phyloP scores from a whole-genome alignment of 2,888 invertebrate species.

The Diplazon laetatorius region DNA sequence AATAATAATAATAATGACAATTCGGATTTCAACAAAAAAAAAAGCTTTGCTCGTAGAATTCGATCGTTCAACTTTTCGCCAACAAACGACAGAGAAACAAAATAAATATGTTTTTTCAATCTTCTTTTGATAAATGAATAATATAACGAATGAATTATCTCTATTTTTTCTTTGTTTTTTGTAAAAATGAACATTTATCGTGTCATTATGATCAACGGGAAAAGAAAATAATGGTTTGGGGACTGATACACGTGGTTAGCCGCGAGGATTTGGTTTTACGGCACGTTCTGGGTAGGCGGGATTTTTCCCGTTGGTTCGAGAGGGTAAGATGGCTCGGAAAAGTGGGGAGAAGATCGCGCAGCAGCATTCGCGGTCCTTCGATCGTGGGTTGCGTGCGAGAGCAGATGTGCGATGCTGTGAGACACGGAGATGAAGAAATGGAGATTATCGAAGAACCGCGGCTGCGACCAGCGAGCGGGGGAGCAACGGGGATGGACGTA shows the following conservation, averaged over 20 bases:
- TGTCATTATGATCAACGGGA: too few species aligned
- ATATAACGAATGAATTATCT: too few species aligned
- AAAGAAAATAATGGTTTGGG: background rate
- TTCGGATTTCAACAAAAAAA: background rate
- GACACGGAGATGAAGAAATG: conserved; percentile 53
- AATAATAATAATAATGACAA: too few species aligned
- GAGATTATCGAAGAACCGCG: conserved; percentile 48
- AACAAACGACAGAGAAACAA: too few species aligned
- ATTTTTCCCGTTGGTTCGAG: background rate
- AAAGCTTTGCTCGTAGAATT: too few species aligned
- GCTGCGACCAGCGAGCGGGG: conserved; percentile 17
- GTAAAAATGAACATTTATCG: too few species aligned
- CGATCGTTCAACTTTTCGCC: too few species aligned
- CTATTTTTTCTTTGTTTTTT: too few species aligned
- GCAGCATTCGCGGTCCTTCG: conserved; percentile 31
- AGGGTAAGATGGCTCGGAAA: conserved; percentile 16
- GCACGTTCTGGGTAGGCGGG: background rate
- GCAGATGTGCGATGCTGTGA: conserved; percentile 57
- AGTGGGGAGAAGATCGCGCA: conserved; percentile 34
- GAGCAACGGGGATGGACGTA: conserved; percentile 32
- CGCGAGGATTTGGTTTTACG: conserved; percentile 9
- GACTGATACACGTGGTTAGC: background rate
- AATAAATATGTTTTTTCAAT: background rate
- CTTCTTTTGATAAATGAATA: too few species aligned
- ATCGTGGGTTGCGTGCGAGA: conserved; percentile 51